Evolutionary conservation across 2,797 vertebrate genomes (phyloP).

Genomic region (Micrastur ruficollis): DNA sequence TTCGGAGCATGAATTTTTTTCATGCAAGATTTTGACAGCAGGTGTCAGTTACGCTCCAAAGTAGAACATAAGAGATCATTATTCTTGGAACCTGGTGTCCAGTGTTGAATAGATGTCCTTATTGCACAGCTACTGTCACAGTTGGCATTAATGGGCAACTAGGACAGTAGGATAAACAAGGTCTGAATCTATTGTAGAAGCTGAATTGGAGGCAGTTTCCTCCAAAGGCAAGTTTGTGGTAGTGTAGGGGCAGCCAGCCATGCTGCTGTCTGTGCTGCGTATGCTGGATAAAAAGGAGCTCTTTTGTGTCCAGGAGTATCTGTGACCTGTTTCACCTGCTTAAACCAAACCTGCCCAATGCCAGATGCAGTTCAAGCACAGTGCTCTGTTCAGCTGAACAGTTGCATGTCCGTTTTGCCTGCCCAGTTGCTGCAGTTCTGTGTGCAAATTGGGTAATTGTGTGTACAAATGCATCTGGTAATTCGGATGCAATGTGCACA

Average conservation of each 20-base stretch:
- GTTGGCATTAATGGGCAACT: not conserved
- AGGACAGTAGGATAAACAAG: not conserved
- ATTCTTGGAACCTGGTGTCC: not conserved
- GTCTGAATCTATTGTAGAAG: not conserved
- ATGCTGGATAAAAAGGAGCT: not conserved
- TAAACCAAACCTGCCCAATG: not conserved
- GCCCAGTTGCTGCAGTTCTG: not conserved
- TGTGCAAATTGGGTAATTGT: not conserved
- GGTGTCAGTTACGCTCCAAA: slow-evolving; percentile 19
- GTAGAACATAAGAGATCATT: not conserved
- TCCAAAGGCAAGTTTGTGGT: not conserved
- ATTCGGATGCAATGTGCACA: not conserved
- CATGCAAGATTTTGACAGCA: not conserved
- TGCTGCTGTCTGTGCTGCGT: not conserved
- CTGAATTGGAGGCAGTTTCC: not conserved
- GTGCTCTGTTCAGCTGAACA: not conserved
- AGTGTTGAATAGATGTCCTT: not conserved
- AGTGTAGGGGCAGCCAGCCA: not conserved
- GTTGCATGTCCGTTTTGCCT: not conserved
- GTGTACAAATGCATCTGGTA: not conserved
- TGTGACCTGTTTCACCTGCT: not conserved
- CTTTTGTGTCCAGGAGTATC: not conserved
- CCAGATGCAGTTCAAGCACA: not conserved
- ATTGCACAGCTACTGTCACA: not conserved
- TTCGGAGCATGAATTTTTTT: not conserved